Evolutionary conservation across 2,113 vertebrate species (phyloP).

Genomic region (Mola mola): DNA sequence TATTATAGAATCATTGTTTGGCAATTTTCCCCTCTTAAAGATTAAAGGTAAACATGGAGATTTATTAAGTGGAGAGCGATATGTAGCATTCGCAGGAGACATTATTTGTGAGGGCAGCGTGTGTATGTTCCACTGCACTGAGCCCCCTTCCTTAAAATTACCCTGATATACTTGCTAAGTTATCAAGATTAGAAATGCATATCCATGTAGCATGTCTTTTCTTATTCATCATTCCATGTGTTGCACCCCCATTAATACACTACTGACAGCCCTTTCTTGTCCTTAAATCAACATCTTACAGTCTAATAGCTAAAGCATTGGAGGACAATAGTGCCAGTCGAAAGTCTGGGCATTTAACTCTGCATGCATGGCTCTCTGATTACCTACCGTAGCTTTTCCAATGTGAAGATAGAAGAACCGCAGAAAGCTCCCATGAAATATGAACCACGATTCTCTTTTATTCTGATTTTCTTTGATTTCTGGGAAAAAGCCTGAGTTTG

Average conservation of each 20-base stretch:
- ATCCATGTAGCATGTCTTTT: constrained; percentile 65
- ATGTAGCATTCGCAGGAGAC: background rate
- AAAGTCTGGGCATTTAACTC: constrained; percentile 48
- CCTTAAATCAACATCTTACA: constrained; percentile 75
- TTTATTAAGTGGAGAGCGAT: no score
- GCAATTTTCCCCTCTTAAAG: no score
- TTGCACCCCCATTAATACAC: constrained; percentile 56
- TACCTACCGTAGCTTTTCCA: background rate
- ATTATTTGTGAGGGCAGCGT: background rate
- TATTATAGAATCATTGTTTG: no score
- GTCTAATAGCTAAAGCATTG: constrained; percentile 69
- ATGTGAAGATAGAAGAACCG: background rate
- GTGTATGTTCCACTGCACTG: no score
- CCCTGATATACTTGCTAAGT: constrained; percentile 37
- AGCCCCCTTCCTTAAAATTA: background rate
- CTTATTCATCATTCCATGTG: constrained; percentile 57
- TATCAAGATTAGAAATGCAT: constrained; percentile 70
- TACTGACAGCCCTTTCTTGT: constrained; percentile 54
- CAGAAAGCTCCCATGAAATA: constrained; percentile 35
- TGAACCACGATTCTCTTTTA: constrained; percentile 28
- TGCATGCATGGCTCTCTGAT: constrained; percentile 30
- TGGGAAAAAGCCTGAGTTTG: constrained; percentile 18
- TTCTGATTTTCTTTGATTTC: constrained; percentile 40
- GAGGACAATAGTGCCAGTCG: constrained; percentile 54
- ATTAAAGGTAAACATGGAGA: no score